Evolutionary conservation across 1,140 invertebrate genomes (phyloP).

Genomic region (Harlomillsia oculata): DNA sequence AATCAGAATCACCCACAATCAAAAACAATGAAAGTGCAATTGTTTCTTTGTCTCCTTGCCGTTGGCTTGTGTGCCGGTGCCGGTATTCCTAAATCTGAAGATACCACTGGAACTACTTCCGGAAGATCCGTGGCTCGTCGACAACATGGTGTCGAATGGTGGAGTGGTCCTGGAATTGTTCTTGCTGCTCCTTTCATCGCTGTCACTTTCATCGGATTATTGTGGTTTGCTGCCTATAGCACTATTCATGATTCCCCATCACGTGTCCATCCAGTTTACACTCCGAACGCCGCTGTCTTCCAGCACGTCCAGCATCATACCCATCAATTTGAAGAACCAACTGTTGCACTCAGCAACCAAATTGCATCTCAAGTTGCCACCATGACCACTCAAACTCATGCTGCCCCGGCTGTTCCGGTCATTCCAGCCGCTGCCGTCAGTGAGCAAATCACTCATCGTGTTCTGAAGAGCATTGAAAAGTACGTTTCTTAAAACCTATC

Average conservation of each 20-base stretch:
- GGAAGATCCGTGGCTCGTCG: background rate
- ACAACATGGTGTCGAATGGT: constrained; percentile 4
- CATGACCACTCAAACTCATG: background rate
- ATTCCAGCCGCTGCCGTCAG: background rate
- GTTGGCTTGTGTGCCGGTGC: background rate
- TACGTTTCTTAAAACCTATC: no score
- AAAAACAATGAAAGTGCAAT: background rate
- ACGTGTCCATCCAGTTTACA: background rate
- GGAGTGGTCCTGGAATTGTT: constrained; percentile 3
- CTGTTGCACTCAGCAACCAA: no score
- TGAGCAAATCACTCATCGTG: constrained; percentile 18
- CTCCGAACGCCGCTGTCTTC: background rate
- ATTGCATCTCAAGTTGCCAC: constrained; percentile 9
- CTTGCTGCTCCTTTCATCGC: constrained; percentile 14
- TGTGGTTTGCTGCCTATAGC: constrained; percentile 22
- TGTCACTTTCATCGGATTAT: constrained; percentile 8
- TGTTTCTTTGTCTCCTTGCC: background rate
- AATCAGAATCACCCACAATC: constrained; percentile 1
- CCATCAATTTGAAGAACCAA: no score
- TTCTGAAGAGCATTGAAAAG: constrained; percentile 19
- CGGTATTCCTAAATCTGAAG: background rate
- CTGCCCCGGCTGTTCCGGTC: background rate
- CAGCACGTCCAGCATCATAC: background rate
- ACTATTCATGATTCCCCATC: constrained; percentile 12
- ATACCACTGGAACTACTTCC: background rate